Conservation (phyloP, 1,140 invertebrate species). For the Delia radicum region DNA sequence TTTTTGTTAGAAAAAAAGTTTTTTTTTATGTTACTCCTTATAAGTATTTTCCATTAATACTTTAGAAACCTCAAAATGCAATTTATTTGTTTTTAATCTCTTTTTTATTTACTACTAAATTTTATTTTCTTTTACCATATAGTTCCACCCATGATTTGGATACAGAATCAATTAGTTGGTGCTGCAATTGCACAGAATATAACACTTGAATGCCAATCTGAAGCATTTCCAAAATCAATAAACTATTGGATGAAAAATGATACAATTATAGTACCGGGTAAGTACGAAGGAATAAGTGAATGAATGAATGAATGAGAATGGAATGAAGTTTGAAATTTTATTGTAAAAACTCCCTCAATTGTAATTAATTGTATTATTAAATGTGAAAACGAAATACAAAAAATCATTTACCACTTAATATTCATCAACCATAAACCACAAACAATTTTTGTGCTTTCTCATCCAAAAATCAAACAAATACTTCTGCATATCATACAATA, state of each 20-base stretch:
- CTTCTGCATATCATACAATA: neutral
- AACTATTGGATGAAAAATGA: slow-evolving; percentile 84
- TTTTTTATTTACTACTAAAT: neutral
- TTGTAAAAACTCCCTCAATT: neutral
- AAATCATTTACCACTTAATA: neutral
- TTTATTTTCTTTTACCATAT: neutral
- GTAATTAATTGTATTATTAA: neutral
- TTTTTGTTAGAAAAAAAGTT: neutral
- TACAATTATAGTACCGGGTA: slow-evolving; percentile 79
- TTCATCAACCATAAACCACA: neutral
- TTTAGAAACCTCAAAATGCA: neutral
- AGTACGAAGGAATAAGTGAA: slow-evolving; percentile 42
- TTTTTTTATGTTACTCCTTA: too few relatives aligned
- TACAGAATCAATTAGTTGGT: slow-evolving; percentile 81
- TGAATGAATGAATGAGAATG: neutral
- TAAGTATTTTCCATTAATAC: neutral
- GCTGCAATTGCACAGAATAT: slow-evolving; percentile 71
- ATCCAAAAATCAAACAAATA: neutral
- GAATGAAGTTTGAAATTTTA: neutral
- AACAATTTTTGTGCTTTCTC: neutral
- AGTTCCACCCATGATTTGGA: slow-evolving; percentile 85
- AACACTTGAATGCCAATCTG: slow-evolving; percentile 79
- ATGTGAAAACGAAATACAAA: neutral
- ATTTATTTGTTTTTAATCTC: neutral
- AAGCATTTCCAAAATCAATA: slow-evolving; percentile 84